phyloP scores from a whole-genome alignment of 2,888 invertebrate species.

The Aleiodes leptofemur region DNA sequence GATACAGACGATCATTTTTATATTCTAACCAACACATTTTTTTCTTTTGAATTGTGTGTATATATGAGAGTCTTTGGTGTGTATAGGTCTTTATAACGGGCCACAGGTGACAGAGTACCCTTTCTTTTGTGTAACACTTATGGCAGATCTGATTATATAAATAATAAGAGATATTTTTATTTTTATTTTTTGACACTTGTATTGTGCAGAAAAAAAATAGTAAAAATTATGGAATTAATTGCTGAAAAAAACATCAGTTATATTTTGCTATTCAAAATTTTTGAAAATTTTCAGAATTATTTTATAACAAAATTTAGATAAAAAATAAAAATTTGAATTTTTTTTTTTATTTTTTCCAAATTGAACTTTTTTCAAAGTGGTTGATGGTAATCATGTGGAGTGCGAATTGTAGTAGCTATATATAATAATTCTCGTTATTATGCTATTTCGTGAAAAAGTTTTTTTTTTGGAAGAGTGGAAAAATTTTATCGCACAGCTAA shows the following conservation, averaged over 20 bases:
- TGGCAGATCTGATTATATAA: constrained; percentile 14
- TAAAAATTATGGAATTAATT: too few species aligned
- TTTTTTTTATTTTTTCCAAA: background rate
- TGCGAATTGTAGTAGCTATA: background rate
- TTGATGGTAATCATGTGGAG: constrained; percentile 18
- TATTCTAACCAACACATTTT: constrained; percentile 4
- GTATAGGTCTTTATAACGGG: constrained; percentile 3
- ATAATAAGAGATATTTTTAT: constrained; percentile 6
- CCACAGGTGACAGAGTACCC: constrained; percentile 35
- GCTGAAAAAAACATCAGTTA: too few species aligned
- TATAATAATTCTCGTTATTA: background rate
- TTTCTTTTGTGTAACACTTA: constrained; percentile 4
- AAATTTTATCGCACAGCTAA: background rate
- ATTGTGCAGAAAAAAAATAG: too few species aligned
- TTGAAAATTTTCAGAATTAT: too few species aligned
- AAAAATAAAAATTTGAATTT: constrained; percentile 2
- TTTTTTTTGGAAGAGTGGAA: background rate
- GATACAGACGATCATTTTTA: constrained; percentile 57
- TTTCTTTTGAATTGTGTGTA: background rate
- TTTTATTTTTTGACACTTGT: background rate
- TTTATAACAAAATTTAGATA: background rate
- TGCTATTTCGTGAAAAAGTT: background rate
- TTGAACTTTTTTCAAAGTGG: background rate
- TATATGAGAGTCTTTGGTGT: background rate
- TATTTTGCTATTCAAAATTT: too few species aligned